Conservation (phyloP, 2,113 vertebrate genomes). For the Bambusicola thoracicus region DNA sequence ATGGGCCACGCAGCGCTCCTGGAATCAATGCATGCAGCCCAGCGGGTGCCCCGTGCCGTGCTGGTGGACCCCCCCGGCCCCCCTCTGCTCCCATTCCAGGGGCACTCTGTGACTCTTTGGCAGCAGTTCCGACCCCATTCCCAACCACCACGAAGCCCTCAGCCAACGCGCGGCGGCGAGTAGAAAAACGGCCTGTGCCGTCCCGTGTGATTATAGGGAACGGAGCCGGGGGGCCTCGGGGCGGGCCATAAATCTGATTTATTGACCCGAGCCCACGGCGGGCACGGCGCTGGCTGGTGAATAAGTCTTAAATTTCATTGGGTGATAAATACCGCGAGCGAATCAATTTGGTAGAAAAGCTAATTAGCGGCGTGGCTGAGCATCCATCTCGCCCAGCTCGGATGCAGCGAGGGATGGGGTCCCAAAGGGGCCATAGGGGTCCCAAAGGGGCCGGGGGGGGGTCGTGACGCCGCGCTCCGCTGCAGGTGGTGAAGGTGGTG, state of each 20-base stretch:
- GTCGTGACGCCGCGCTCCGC: not conserved
- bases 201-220: slow-evolving; percentile 49
- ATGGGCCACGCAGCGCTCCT: rapidly evolving
- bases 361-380: slow-evolving; percentile 66
- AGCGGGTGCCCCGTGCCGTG: not conserved
- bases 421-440: too few relatives aligned
- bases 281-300: slow-evolving; percentile 49
- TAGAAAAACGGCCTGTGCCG: slow-evolving; percentile 57
- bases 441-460: rapidly evolving
- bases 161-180: slow-evolving; percentile 20
- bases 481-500: slow-evolving; percentile 93
- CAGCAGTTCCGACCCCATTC: not conserved
- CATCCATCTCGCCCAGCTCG: not conserved
- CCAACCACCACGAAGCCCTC: slow-evolving; percentile 36
- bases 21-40: not conserved
- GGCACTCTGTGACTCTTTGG: not conserved
- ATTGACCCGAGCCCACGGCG: slow-evolving; percentile 64
- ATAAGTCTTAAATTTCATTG: slow-evolving; percentile 77
- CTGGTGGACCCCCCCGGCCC: too few relatives aligned
- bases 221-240: slow-evolving; percentile 64
- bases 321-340: slow-evolving; percentile 76
- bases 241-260: slow-evolving; percentile 74
- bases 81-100: not conserved
- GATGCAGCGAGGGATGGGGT: not conserved
- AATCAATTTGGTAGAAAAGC: slow-evolving; percentile 79